Conservation (phyloP, 2,113 vertebrate genomes). For the Atrichornis clamosus region DNA sequence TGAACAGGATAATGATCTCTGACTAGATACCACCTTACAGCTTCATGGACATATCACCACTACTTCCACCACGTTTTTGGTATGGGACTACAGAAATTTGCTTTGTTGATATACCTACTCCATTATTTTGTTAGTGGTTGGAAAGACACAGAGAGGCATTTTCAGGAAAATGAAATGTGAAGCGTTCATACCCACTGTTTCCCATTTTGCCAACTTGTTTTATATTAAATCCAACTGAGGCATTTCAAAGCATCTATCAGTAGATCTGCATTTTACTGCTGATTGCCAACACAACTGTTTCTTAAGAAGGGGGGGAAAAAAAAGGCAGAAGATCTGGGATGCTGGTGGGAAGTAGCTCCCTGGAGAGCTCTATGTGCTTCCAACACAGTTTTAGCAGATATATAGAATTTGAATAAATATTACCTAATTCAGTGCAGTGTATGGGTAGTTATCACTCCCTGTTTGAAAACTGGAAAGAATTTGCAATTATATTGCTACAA, state of each 20-base stretch:
- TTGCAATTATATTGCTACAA: background rate
- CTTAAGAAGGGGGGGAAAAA: background rate
- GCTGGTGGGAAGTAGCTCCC: background rate
- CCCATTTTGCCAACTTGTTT: background rate
- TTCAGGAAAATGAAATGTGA: background rate
- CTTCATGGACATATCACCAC: background rate
- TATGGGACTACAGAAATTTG: background rate
- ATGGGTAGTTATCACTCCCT: background rate
- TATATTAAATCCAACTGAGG: background rate
- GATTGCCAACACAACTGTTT: background rate
- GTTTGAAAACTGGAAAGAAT: background rate
- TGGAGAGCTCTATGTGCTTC: background rate
- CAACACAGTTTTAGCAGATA: background rate
- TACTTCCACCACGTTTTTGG: background rate
- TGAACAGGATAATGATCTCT: background rate
- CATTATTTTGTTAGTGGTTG: background rate
- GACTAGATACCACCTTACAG: background rate
- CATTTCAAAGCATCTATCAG: background rate
- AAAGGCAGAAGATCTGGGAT: background rate
- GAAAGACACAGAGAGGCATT: background rate
- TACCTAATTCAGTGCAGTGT: background rate
- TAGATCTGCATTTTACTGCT: background rate
- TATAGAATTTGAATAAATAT: background rate
- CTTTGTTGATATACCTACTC: background rate
- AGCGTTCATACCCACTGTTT: background rate